phyloP scores from a whole-genome alignment of 2,888 invertebrate species.

The Xylocampa areola region DNA sequence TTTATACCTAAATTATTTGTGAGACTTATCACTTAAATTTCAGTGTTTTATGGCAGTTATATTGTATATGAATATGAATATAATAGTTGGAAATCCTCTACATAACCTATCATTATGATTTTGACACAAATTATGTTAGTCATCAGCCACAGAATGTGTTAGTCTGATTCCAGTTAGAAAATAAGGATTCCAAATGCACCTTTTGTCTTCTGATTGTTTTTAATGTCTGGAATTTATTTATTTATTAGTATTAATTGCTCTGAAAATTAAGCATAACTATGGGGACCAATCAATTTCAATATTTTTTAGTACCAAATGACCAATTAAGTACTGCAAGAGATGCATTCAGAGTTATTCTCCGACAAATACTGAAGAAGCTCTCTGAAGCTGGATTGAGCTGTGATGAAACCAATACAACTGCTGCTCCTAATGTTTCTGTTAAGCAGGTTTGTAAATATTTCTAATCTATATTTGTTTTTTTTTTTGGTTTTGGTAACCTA shows the following conservation, averaged over 20 bases:
- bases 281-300: not conserved
- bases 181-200: too few relatives aligned
- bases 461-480: slow-evolving; percentile 3
- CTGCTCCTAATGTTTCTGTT: slow-evolving; percentile 83
- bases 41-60: too few relatives aligned
- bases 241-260: too few relatives aligned
- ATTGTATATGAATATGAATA: too few relatives aligned
- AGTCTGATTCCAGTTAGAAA: too few relatives aligned
- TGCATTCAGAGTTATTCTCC: slow-evolving; percentile 83
- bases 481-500: not conserved
- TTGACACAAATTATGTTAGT: not conserved
- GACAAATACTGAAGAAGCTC: slow-evolving; percentile 86
- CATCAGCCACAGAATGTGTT: not conserved
- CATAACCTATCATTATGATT: too few relatives aligned
- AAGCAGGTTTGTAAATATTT: slow-evolving; percentile 76
- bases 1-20: too few relatives aligned
- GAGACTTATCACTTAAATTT: too few relatives aligned
- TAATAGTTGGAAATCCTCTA: too few relatives aligned
- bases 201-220: too few relatives aligned
- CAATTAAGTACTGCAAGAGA: slow-evolving; percentile 92
- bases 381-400: slow-evolving; percentile 83
- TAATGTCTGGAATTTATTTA: too few relatives aligned
- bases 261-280: not conserved
- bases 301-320: slow-evolving; percentile 90
- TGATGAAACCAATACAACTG: slow-evolving; percentile 81